Conservation (phyloP, 2,888 invertebrate genomes). For the Autographa gamma region DNA sequence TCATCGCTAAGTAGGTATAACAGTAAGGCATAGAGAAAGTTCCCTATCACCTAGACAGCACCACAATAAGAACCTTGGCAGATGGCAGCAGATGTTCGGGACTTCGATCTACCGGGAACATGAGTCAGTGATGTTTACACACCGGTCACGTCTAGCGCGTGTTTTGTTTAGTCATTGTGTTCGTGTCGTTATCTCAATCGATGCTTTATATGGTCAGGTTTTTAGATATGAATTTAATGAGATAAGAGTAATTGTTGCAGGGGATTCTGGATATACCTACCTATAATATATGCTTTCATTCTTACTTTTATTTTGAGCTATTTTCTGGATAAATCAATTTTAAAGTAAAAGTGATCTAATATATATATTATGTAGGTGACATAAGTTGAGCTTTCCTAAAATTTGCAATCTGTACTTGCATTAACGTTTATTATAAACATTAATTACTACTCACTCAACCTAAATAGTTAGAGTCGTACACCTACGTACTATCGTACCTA, state of each 20-base stretch:
- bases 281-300: too few relatives aligned
- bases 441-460: too few relatives aligned
- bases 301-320: too few relatives aligned
- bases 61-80: conserved; percentile 39
- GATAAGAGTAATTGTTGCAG: conserved; percentile 1
- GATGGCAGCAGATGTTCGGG: conserved; percentile 18
- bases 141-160: conserved; percentile 53
- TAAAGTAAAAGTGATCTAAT: too few relatives aligned
- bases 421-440: too few relatives aligned
- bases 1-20: background rate
- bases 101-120: conserved; percentile 45
- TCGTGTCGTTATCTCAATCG: conserved; percentile 44
- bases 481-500: too few relatives aligned
- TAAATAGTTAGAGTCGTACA: too few relatives aligned
- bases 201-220: conserved; percentile 37
- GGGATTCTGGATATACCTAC: background rate
- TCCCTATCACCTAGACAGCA: conserved; percentile 35
- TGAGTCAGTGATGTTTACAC: conserved; percentile 65
- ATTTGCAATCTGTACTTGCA: too few relatives aligned
- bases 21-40: background rate
- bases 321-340: too few relatives aligned
- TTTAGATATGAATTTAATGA: conserved; percentile 10
- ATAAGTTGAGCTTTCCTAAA: too few relatives aligned
- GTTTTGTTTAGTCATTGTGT: conserved; percentile 45
- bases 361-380: too few relatives aligned